Percentiles rank a stretch among this genome's conserved stretches.
Conservation (phyloP, 1,140 invertebrate species). For the Drosophila gunungcola region DNA sequence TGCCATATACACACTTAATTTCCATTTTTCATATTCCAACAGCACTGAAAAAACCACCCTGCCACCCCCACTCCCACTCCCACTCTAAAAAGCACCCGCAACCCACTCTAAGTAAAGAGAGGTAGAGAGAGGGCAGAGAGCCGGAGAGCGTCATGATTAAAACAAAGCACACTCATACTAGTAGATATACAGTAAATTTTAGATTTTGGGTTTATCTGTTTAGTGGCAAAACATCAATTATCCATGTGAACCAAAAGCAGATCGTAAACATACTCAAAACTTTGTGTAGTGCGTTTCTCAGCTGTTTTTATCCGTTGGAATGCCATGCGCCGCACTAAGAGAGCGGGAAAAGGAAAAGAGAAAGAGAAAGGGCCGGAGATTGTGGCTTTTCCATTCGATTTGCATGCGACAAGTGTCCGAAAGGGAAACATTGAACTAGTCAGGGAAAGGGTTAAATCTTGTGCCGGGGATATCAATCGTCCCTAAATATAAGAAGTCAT, state of each 20-base stretch:
- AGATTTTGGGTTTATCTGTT: constrained; percentile 42
- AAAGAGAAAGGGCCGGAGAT: constrained; percentile 3
- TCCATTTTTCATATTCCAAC: constrained; percentile 83
- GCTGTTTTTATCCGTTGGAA: constrained; percentile 52
- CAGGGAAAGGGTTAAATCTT: neutral
- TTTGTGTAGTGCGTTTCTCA: constrained; percentile 45
- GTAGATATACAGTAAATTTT: constrained; percentile 22
- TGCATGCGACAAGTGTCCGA: constrained; percentile 77
- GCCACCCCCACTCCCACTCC: constrained; percentile 29
- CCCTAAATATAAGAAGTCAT: too few relatives aligned
- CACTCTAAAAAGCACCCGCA: constrained; percentile 32
- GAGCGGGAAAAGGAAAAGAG: constrained; percentile 5
- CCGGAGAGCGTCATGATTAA: constrained; percentile 1
- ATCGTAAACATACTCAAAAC: constrained; percentile 51
- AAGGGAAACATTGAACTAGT: neutral
- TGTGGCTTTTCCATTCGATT: constrained; percentile 5
- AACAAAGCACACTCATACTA: constrained; percentile 7
- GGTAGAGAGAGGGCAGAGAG: neutral
- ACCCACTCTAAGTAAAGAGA: constrained; percentile 18
- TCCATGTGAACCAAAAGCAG: constrained; percentile 44
- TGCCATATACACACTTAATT: constrained; percentile 83
- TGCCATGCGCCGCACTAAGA: constrained; percentile 33
- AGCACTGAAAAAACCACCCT: constrained; percentile 42
- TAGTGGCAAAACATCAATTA: constrained; percentile 55
- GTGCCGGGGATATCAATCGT: neutral